Evolutionary conservation across 2,888 invertebrate species (phyloP).

Genomic region (Drosophila helvetica): DNA sequence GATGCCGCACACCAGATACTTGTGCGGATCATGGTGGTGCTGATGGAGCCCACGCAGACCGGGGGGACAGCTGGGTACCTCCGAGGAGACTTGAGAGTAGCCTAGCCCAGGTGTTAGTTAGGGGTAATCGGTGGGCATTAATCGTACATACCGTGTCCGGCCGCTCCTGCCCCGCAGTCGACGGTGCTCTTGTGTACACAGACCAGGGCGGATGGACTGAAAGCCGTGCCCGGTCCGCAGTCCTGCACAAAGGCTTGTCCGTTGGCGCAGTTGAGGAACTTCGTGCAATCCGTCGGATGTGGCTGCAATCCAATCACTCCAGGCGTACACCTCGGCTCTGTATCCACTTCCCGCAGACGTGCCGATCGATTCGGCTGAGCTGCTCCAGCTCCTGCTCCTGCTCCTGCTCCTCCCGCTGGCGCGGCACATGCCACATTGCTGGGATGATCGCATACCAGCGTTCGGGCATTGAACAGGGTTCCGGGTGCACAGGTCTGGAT

Average conservation of each 20-base stretch:
- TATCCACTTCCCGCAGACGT: constrained; percentile 39
- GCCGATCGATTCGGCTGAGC: constrained; percentile 24
- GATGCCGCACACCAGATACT: constrained; percentile 86
- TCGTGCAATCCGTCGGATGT: constrained; percentile 87
- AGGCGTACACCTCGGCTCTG: constrained; percentile 83
- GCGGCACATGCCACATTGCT: constrained; percentile 86
- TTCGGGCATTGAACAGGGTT: constrained; percentile 87
- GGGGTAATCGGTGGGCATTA: not conserved
- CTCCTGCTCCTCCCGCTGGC: constrained; percentile 21
- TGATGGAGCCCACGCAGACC: constrained; percentile 85
- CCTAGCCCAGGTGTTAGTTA: constrained; percentile 57
- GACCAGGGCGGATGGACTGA: constrained; percentile 85
- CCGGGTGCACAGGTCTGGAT: constrained; percentile 88
- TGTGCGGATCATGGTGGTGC: constrained; percentile 86
- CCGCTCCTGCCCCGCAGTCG: constrained; percentile 80
- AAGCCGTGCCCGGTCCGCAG: constrained; percentile 88
- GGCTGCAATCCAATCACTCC: constrained; percentile 85
- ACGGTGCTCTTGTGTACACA: constrained; percentile 87
- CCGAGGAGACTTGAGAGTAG: constrained; percentile 16
- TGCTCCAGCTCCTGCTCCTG: constrained; percentile 9
- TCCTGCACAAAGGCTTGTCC: constrained; percentile 86
- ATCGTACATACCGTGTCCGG: constrained; percentile 54
- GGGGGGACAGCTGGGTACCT: constrained; percentile 81
- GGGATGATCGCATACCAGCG: constrained; percentile 87
- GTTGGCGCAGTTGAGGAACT: constrained; percentile 87